A percentile compares a stretch with the other conserved stretches of the same genome.
These are phyloP conservation scores for Ochropacha duplaris DNA, from an alignment of 2,888 invertebrate genomes.

Conservation along the genomic window DNA sequence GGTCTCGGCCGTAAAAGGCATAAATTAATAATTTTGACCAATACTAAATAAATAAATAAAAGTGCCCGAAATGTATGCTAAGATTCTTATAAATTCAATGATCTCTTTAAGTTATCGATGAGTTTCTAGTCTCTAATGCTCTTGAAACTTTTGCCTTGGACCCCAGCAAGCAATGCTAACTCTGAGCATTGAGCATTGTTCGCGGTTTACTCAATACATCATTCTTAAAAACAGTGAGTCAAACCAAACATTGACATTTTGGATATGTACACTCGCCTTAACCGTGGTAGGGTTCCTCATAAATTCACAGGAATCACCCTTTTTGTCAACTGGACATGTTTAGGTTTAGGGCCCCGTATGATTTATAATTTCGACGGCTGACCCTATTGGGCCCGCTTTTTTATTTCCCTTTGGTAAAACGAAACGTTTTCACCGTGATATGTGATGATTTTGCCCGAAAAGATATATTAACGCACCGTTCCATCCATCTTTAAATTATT, in stretches of 20 bases:
- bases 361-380: constrained; percentile 69
- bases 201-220: too few species aligned
- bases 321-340: constrained; percentile 79
- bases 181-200: too few species aligned
- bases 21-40: too few species aligned
- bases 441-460: constrained; percentile 30
- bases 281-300: constrained; percentile 33
- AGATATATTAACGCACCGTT: constrained; percentile 13
- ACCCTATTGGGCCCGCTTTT: constrained; percentile 35
- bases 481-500: background rate
- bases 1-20: too few species aligned
- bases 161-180: too few species aligned
- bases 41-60: too few species aligned
- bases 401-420: constrained; percentile 33
- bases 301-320: constrained; percentile 73
- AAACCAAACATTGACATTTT: constrained; percentile 6
- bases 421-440: constrained; percentile 35
- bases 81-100: too few species aligned
- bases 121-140: too few species aligned
- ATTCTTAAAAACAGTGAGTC: background rate
- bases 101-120: too few species aligned
- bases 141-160: too few species aligned
- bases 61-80: too few species aligned
- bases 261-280: constrained; percentile 22
- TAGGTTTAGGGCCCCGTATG: constrained; percentile 61